Conservation (phyloP, 1,140 invertebrate genomes). For the Drosophila kepulauana region DNA sequence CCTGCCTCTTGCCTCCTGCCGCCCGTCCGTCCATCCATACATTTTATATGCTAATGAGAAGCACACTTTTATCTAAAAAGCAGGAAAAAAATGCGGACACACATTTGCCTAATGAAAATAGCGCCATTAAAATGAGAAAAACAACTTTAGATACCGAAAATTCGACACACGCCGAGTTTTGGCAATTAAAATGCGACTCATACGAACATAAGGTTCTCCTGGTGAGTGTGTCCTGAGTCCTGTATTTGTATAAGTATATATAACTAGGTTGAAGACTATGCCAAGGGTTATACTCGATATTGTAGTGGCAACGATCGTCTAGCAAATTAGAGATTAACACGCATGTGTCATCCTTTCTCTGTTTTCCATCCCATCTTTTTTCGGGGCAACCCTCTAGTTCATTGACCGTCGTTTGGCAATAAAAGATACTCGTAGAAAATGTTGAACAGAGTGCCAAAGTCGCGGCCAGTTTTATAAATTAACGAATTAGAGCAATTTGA, state of each 20-base stretch:
- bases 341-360: constrained; percentile 72
- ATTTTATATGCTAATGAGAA: constrained; percentile 82
- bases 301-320: constrained; percentile 58
- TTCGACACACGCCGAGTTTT: constrained; percentile 78
- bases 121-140: constrained; percentile 83
- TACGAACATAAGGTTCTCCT: constrained; percentile 68
- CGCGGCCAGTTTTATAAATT: constrained; percentile 77
- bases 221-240: constrained; percentile 1
- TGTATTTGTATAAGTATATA: constrained; percentile 12
- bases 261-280: constrained; percentile 2
- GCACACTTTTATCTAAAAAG: constrained; percentile 65
- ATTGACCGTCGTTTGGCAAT: constrained; percentile 67
- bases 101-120: constrained; percentile 84
- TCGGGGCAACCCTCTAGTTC: constrained; percentile 44
- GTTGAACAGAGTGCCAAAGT: constrained; percentile 55
- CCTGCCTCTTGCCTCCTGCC: not conserved
- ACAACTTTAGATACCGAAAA: constrained; percentile 83
- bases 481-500: constrained; percentile 79
- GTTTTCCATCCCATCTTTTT: not conserved
- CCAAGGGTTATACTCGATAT: constrained; percentile 16
- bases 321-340: constrained; percentile 83
- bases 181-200: constrained; percentile 73
- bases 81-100: constrained; percentile 61
- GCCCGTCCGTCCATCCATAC: constrained; percentile 34
- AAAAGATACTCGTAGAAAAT: constrained; percentile 46